Evolutionary conservation across 37 sponge, comb jelly and placozoan species (phyloP).

Genomic region (Diacarnus erythraeanus): DNA sequence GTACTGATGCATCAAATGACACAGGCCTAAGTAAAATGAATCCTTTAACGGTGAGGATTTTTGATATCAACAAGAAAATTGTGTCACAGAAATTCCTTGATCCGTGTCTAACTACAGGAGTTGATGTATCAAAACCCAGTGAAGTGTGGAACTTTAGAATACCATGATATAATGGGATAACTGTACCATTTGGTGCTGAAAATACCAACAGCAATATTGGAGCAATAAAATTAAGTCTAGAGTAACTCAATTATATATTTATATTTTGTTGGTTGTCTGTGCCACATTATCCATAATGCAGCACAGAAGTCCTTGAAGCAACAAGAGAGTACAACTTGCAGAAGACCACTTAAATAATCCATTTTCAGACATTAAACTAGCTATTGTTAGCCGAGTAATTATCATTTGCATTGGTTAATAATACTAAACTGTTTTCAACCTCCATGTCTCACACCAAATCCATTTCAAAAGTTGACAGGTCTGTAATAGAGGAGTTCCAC

Average conservation of each 20-base stretch:
- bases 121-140: neutral
- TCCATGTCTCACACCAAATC: no score
- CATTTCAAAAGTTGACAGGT: no score
- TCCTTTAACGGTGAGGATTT: neutral
- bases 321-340: no score
- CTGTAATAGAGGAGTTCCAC: no score
- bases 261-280: neutral
- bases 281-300: no score
- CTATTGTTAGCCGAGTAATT: no score
- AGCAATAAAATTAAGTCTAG: neutral
- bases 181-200: neutral
- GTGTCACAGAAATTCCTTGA: neutral
- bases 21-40: neutral
- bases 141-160: neutral
- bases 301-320: no score
- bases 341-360: no score
- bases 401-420: no score
- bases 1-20: neutral
- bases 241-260: neutral
- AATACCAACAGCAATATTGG: neutral
- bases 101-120: neutral
- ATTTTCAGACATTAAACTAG: no score
- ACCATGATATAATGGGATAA: neutral
- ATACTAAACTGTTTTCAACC: no score
- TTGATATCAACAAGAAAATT: neutral